Percentiles rank a stretch among this genome's conserved stretches.
These are phyloP conservation scores for Percopsis transmontana DNA, from an alignment of 2,113 vertebrate genomes.

Conservation along the genomic window DNA sequence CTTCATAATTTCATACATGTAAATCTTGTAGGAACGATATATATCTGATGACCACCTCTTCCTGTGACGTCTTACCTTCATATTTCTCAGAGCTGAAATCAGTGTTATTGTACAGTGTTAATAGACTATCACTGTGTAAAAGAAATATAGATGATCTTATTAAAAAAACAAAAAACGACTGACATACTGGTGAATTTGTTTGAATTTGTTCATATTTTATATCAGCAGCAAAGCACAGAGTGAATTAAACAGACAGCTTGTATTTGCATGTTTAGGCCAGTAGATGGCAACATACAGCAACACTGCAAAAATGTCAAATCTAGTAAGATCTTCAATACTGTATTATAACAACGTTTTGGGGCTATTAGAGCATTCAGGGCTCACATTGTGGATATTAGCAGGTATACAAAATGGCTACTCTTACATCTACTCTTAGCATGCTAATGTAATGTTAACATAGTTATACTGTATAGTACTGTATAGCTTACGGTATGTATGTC, in stretches of 20 bases:
- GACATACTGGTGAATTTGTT: background rate
- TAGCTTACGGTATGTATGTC: background rate
- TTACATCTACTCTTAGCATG: background rate
- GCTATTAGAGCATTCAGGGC: background rate
- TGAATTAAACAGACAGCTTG: background rate
- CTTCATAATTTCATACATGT: background rate
- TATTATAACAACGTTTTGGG: background rate
- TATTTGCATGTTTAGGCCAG: constrained; percentile 21
- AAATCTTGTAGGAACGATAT: constrained; percentile 2
- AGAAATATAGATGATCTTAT: constrained; percentile 60
- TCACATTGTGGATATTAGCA: background rate
- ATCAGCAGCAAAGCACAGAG: background rate
- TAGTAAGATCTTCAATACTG: background rate
- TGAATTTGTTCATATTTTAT: background rate
- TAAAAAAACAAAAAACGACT: constrained; percentile 15
- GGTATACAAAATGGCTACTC: background rate
- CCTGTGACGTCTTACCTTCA: constrained; percentile 38
- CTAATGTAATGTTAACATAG: background rate
- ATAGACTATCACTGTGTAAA: constrained; percentile 66
- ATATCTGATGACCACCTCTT: constrained; percentile 26
- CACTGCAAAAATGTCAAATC: background rate
- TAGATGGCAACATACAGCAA: constrained; percentile 51
- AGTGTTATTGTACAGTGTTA: constrained; percentile 52
- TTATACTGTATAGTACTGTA: too few relatives aligned
- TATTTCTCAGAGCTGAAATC: constrained; percentile 34